Base-by-base conservation (phyloP, 2,888 invertebrate species). In the Pristionchus arcanus region DNA sequence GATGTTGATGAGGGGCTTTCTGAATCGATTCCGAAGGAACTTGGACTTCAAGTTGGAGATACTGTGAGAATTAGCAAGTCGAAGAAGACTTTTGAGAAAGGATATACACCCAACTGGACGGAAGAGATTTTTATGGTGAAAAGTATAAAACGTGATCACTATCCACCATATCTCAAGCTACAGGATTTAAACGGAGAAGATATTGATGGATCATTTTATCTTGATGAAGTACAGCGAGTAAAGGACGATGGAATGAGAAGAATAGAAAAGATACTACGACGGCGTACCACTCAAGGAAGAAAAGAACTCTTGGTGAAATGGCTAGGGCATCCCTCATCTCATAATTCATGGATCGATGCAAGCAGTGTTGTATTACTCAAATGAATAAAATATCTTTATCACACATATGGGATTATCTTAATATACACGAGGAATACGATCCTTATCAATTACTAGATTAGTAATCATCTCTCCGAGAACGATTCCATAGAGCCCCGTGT, bases 391-490 rank as follows among this genome's bases (percentile, higher is more conserved):
- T n/a, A n/a, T n/a, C n/a, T n/a, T n/a, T n/a, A n/a, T n/a, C n/a
- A n/a, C n/a, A n/a, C n/a, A n/a, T n/a, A n/a, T n/a, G n/a, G n/a
- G n/a, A n/a, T n/a, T n/a, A n/a, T n/a, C n/a, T 59, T 59, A 85
- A 55, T 85, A 85, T 28, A 55, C 74, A 74, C n/a, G 74, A 74
- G 74, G 74, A 19, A 21, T 34, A 34, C 34, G 74, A 16, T 74
- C 74, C 34, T 42, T 85, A 59, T 55, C 59, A 16, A 85, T 55
- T 25, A 34, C 59, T 1, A 85, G 59, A 34, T 55, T 85, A 4
- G 59, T 85, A 34, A 59, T 59, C 31, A 85, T 31, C 42, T 85
- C 85, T 4, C 85, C 85, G 4, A 85, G 34, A 7, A 85, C 59
- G 2, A 85, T 55, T 11, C 31, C 85, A 31, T 85, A 85, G 11